Conservation (phyloP, 2,113 vertebrate species). For the Caracal caracal region DNA sequence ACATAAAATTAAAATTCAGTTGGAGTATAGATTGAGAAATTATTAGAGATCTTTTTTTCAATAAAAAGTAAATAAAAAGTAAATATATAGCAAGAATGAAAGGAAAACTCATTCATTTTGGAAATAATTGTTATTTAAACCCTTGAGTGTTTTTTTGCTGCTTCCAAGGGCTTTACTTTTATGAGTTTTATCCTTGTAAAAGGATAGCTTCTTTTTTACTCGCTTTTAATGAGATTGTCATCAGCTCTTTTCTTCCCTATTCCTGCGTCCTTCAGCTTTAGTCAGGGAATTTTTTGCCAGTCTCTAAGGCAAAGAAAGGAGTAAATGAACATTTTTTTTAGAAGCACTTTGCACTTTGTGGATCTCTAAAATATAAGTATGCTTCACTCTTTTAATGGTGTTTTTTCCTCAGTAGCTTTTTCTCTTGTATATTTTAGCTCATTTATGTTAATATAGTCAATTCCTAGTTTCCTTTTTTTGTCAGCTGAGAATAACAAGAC, state of each 20-base stretch:
- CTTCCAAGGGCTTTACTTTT: background rate
- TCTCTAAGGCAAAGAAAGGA: background rate
- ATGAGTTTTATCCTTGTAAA: slow-evolving; percentile 10
- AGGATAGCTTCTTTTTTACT: background rate
- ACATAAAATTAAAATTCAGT: slow-evolving; percentile 34
- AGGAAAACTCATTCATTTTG: background rate
- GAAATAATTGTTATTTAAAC: slow-evolving; percentile 27
- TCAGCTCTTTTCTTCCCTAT: background rate
- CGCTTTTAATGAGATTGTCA: background rate
- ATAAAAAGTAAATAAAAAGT: slow-evolving; percentile 44
- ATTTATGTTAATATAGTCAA: background rate
- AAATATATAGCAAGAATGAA: slow-evolving; percentile 12
- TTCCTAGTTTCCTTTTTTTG: background rate
- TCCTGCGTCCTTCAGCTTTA: background rate
- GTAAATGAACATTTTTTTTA: background rate
- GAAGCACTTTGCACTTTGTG: slow-evolving; percentile 8
- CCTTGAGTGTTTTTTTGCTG: background rate
- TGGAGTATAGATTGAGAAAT: background rate
- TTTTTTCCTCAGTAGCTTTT: background rate
- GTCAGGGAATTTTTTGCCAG: background rate
- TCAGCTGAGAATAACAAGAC: background rate
- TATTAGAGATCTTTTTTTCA: background rate
- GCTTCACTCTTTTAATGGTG: background rate
- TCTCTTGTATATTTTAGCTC: background rate
- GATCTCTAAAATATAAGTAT: background rate